These are phyloP conservation scores for Chlorocebus sabaeus DNA, from an alignment of 2,113 vertebrate genomes.

Conservation along the genomic window DNA sequence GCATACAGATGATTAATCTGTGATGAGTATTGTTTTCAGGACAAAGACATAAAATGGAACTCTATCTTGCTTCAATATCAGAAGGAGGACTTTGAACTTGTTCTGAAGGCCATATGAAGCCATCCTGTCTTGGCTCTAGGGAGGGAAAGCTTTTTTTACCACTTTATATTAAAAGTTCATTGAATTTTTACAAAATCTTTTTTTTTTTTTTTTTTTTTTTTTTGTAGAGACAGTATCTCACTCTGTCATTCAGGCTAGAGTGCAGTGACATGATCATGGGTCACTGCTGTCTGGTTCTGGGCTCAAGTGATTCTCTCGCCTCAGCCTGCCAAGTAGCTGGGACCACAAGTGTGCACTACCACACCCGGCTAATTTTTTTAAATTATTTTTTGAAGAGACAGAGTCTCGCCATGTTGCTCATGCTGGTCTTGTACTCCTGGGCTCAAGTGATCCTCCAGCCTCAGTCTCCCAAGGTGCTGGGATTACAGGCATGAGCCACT, in stretches of 20 bases:
- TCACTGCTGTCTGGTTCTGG: neutral
- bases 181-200: neutral
- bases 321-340: neutral
- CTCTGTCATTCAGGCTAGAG: neutral
- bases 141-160: neutral
- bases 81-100: neutral
- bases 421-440: neutral
- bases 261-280: neutral
- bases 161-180: neutral
- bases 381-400: no score
- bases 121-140: neutral
- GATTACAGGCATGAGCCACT: neutral
- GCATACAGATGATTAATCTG: neutral
- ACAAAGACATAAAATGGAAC: neutral
- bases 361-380: neutral
- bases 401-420: no score
- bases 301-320: neutral
- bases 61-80: neutral
- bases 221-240: neutral
- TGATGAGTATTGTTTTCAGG: neutral
- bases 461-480: neutral
- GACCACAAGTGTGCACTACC: neutral
- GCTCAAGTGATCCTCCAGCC: neutral
- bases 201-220: neutral
- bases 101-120: neutral